Evolutionary conservation across 2,888 invertebrate genomes (phyloP).

Genomic region (Penaeus monodon): DNA sequence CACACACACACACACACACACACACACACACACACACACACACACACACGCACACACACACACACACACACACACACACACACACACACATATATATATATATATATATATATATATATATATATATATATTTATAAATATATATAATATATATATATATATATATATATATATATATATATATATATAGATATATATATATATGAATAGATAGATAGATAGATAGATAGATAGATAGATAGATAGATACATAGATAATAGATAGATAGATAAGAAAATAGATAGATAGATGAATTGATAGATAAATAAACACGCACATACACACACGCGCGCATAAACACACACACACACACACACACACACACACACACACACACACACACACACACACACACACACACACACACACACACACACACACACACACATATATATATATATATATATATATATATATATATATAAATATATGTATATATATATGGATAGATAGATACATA

Average conservation of each 20-base stretch:
- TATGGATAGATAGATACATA: too few relatives aligned
- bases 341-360: too few relatives aligned
- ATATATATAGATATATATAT: neutral
- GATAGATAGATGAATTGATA: too few relatives aligned
- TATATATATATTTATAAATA: neutral
- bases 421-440: too few relatives aligned
- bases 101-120: slow-evolving; percentile 1
- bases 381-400: too few relatives aligned
- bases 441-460: too few relatives aligned
- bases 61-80: neutral
- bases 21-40: neutral
- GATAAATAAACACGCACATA: too few relatives aligned
- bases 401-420: too few relatives aligned
- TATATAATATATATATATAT: neutral
- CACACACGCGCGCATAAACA: too few relatives aligned
- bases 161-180: slow-evolving; percentile 8
- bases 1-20: neutral
- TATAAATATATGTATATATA: too few relatives aligned
- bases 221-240: neutral
- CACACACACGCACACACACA: neutral
- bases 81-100: neutral
- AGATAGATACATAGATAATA: neutral
- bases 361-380: too few relatives aligned
- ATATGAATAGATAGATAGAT: neutral
- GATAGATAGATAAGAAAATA: too few relatives aligned